A percentile compares a stretch with the other conserved stretches of the same genome.
These are phyloP conservation scores for Xenopus petersii DNA, from an alignment of 2,797 vertebrate genomes.

Conservation along the genomic window DNA sequence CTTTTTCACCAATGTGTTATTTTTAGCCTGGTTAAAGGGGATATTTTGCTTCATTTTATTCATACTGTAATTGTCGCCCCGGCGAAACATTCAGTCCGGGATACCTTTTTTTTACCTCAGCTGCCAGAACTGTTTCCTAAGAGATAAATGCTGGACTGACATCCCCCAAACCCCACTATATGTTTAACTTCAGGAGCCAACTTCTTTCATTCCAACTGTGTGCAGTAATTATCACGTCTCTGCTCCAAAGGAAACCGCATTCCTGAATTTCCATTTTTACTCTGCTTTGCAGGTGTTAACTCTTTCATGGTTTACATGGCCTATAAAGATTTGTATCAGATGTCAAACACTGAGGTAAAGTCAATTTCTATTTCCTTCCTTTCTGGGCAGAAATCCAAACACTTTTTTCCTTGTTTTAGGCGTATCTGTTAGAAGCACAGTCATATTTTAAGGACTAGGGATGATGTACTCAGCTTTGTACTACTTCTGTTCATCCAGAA, in stretches of 20 bases:
- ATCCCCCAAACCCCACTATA: slow-evolving; percentile 14
- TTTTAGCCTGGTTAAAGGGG: slow-evolving; percentile 11
- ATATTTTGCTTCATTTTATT: no score
- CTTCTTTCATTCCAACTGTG: slow-evolving; percentile 26
- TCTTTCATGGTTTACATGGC: slow-evolving; percentile 99
- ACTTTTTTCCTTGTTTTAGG: not conserved
- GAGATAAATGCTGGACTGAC: not conserved
- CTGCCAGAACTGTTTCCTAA: slow-evolving; percentile 14
- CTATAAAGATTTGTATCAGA: slow-evolving; percentile 95
- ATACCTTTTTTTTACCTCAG: not conserved
- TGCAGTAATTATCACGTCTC: slow-evolving; percentile 35
- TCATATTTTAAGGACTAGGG: no score
- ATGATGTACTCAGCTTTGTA: no score
- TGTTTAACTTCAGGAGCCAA: slow-evolving; percentile 28
- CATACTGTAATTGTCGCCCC: no score
- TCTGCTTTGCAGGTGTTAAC: slow-evolving; percentile 78
- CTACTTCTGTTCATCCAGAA: slow-evolving; percentile 4
- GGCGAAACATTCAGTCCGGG: no score
- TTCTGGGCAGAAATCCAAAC: slow-evolving; percentile 33
- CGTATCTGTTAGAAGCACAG: no score
- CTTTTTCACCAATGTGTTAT: slow-evolving; percentile 38
- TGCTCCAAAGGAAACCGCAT: not conserved
- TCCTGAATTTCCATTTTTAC: slow-evolving; percentile 36
- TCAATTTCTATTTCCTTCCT: slow-evolving; percentile 22
- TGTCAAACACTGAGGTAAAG: slow-evolving; percentile 94